These are phyloP conservation scores for Nanorana parkeri DNA, from an alignment of 2,113 vertebrate genomes.

Conservation along the genomic window DNA sequence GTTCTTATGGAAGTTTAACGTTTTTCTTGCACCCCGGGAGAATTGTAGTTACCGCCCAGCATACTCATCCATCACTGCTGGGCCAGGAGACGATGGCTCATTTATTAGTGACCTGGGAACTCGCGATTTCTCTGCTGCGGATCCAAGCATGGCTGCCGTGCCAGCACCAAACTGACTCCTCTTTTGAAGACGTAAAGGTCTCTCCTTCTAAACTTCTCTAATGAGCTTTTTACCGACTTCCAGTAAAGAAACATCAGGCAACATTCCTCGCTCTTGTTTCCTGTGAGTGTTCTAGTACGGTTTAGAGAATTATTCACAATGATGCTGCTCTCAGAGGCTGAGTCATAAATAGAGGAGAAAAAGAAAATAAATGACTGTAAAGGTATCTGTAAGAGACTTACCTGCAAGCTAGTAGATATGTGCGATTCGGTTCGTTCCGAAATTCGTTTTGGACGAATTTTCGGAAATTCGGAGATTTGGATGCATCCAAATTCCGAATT, in stretches of 20 bases:
- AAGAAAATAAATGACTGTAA: too few species aligned
- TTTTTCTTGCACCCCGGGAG: constrained; percentile 40
- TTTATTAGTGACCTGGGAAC: constrained; percentile 52
- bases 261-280: neutral
- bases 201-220: constrained; percentile 34
- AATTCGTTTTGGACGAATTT: too few species aligned
- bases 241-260: neutral
- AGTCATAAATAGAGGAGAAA: too few species aligned
- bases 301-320: too few species aligned
- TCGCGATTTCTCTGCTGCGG: constrained; percentile 13
- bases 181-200: constrained; percentile 38
- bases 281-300: too few species aligned
- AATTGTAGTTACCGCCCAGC: constrained; percentile 30
- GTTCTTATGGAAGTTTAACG: constrained; percentile 41
- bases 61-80: constrained; percentile 49
- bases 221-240: constrained; percentile 26
- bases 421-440: too few species aligned
- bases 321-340: too few species aligned
- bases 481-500: too few species aligned
- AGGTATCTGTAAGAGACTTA: too few species aligned
- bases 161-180: constrained; percentile 31
- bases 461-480: too few species aligned
- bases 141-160: constrained; percentile 34
- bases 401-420: too few species aligned
- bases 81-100: constrained; percentile 37